Evolutionary conservation across 2,113 vertebrate species (phyloP), one percentile per base, ranked within the genome.

Genomic region (Ctenodactylus gundi): DNA sequence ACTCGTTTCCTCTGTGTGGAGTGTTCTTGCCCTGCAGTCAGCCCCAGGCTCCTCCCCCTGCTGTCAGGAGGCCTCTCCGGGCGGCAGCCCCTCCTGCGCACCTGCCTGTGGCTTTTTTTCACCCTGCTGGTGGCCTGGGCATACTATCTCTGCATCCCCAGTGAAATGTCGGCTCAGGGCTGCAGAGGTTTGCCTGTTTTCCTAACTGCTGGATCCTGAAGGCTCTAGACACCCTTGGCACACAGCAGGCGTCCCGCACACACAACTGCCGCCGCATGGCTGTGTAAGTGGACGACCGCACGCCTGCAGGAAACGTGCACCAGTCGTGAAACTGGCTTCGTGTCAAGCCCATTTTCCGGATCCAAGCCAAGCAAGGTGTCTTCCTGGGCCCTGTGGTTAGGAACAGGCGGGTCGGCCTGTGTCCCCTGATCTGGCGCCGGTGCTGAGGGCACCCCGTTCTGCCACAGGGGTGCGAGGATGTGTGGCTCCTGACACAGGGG

Each of bases 311-410:
- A n/a, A n/a, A n/a, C n/a, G n/a, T n/a, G n/a, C n/a, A n/a, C n/a
- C n/a, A n/a, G n/a, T 21, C 57, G 1, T 2, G 29, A 84, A 60
- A 34, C 3, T 51, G 23, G 21, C 15, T 64, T 39, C 81, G 7
- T 75, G 57, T 75, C 49, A 75, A 73, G 49, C 49, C 18, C 29
- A n/a, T 73, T 82, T 88, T 92, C 70, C 85, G 78, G 77, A 83
- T 25, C 1, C 68, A 75, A 36, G 41, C 93, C 36, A 23, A 34
- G 64, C 2, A 29, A 77, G 76, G 6, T 15, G n/a, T 41, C 36
- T 72, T 5, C 31, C 55, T 53, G n/a, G 53, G 39, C 3, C 44
- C 41, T 36, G 14, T 0, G 18, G 75, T 21, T 41, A 49, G 27
- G 57, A 80, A 75, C 21, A 44, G 44, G 51, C 39, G 23, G 62